Percentiles rank a stretch among this genome's conserved stretches.
Conservation (phyloP, 1,140 invertebrate genomes). For the Drosophila pseudoobscura region DNA sequence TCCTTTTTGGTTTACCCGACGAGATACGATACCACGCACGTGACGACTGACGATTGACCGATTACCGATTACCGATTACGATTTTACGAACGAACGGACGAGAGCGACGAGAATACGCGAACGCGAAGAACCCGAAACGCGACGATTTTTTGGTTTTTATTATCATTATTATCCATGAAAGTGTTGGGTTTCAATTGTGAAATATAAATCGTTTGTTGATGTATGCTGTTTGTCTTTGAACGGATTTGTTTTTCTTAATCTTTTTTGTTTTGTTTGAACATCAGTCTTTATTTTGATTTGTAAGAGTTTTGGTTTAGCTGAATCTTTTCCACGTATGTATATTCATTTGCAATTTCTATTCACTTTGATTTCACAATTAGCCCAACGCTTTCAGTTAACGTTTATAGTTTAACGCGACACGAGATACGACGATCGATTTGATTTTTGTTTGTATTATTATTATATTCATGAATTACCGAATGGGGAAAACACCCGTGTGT, state of each 20-base stretch:
- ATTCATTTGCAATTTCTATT: slow-evolving; percentile 21
- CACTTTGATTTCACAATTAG: slow-evolving; percentile 44
- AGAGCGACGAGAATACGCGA: slow-evolving; percentile 82
- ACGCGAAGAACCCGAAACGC: slow-evolving; percentile 82
- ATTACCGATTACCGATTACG: slow-evolving; percentile 32
- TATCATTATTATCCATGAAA: slow-evolving; percentile 40
- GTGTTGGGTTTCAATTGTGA: slow-evolving; percentile 51
- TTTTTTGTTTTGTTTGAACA: slow-evolving; percentile 61
- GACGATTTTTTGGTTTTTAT: slow-evolving; percentile 45
- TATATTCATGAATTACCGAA: slow-evolving; percentile 6
- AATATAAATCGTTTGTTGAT: slow-evolving; percentile 40
- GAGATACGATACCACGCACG: slow-evolving; percentile 36
- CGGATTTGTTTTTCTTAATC: slow-evolving; percentile 27
- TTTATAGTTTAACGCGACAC: slow-evolving; percentile 57
- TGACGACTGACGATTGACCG: slow-evolving; percentile 15
- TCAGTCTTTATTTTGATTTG: slow-evolving; percentile 62
- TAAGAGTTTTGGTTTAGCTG: slow-evolving; percentile 35
- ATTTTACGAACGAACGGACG: slow-evolving; percentile 71
- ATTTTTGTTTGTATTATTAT: slow-evolving; percentile 28
- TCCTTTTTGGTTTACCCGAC: slow-evolving; percentile 56
- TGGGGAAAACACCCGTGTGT: slow-evolving; percentile 35
- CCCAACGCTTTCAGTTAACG: slow-evolving; percentile 46
- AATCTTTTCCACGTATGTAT: slow-evolving; percentile 20
- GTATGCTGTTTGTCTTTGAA: slow-evolving; percentile 33
- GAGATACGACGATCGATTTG: slow-evolving; percentile 57